phyloP scores from a whole-genome alignment of 2,113 vertebrate species.

The Pleuronectes platessa region DNA sequence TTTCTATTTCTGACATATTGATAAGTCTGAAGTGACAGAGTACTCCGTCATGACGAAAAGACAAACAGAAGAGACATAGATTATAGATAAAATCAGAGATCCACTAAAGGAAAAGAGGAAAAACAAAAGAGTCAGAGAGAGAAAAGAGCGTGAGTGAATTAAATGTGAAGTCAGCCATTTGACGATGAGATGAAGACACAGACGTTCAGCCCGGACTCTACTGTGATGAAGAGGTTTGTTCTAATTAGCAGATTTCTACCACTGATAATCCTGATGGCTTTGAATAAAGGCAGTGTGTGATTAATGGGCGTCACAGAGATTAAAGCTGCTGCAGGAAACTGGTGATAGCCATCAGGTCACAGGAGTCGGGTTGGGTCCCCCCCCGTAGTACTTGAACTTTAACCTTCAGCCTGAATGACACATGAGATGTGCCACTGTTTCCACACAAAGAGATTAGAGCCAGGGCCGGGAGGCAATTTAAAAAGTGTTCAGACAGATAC shows the following conservation, averaged over 20 bases:
- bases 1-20: constrained; percentile 1
- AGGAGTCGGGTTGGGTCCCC: not conserved
- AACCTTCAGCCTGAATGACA: constrained; percentile 16
- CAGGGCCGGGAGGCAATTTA: no score
- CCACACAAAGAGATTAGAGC: not conserved
- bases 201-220: not conserved
- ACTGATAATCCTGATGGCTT: constrained; percentile 27
- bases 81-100: not conserved
- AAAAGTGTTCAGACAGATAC: not conserved
- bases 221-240: constrained; percentile 24
- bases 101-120: not conserved
- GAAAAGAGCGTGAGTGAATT: not conserved
- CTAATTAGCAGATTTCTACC: not conserved
- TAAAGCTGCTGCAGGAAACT: constrained; percentile 31
- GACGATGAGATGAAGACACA: constrained; percentile 28
- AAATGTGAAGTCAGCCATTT: not conserved
- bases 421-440: constrained; percentile 33
- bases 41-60: not conserved
- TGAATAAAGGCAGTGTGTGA: constrained; percentile 15
- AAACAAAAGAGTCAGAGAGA: not conserved
- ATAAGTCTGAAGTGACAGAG: not conserved
- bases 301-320: constrained; percentile 9
- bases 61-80: not conserved
- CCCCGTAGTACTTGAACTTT: constrained; percentile 34
- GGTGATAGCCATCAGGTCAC: constrained; percentile 37